Evolutionary conservation across 1,140 invertebrate species (phyloP).

Genomic region (Heliconius melpomene): DNA sequence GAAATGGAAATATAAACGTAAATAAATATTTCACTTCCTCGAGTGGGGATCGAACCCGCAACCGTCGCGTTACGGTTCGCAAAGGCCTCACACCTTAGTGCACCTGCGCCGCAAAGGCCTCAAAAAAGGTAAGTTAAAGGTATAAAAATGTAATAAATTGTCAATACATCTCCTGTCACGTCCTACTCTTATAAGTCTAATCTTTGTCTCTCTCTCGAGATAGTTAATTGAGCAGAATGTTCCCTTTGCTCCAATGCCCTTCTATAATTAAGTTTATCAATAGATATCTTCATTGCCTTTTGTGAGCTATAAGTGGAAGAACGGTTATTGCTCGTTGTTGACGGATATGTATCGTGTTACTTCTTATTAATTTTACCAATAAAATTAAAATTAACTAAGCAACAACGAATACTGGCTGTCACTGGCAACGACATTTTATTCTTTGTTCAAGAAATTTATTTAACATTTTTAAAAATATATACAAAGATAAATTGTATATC

Average conservation of each 20-base stretch:
- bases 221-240: constrained; percentile 32
- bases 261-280: constrained; percentile 30
- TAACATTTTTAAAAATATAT: not conserved
- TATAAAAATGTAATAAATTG: constrained; percentile 13
- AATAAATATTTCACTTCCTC: too few relatives aligned
- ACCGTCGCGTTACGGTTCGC: too few relatives aligned
- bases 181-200: constrained; percentile 18
- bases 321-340: constrained; percentile 1
- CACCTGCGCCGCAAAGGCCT: too few relatives aligned
- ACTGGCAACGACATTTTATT: not conserved
- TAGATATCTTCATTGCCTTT: constrained; percentile 24
- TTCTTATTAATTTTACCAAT: not conserved
- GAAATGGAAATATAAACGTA: too few relatives aligned
- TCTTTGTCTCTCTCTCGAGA: constrained; percentile 22
- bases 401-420: not conserved
- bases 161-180: constrained; percentile 21
- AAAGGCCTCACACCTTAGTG: too few relatives aligned
- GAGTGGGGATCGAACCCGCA: too few relatives aligned
- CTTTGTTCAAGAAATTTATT: not conserved
- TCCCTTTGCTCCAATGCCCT: constrained; percentile 19
- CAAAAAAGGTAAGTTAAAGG: not conserved
- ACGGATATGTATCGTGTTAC: not conserved
- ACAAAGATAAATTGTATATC: not conserved
- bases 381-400: not conserved
- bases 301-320: constrained; percentile 5